These are phyloP conservation scores for Limulus polyphemus DNA, from an alignment of 2,888 invertebrate species.

Conservation along the genomic window DNA sequence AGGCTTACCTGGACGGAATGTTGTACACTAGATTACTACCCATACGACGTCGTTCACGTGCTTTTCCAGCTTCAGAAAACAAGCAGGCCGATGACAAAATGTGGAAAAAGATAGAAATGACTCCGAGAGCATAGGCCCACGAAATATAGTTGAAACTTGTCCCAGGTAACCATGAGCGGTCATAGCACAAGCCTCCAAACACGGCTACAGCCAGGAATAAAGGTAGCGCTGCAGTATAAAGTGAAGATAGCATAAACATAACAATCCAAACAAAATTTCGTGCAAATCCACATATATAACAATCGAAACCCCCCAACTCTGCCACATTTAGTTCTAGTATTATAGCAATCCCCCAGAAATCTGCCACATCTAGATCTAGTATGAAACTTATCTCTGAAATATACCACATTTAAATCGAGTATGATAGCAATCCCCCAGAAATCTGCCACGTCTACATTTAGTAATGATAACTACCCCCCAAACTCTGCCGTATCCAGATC, in stretches of 20 bases:
- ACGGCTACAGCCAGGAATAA: conserved; percentile 68
- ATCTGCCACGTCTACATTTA: too few species aligned
- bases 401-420: too few species aligned
- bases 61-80: conserved; percentile 14
- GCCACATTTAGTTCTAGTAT: too few species aligned
- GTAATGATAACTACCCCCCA: too few species aligned
- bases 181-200: conserved; percentile 77
- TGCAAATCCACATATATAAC: too few species aligned
- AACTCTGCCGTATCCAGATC: too few species aligned
- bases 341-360: too few species aligned
- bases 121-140: conserved; percentile 83
- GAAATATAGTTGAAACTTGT: conserved; percentile 87
- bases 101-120: conserved; percentile 46
- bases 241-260: conserved; percentile 18
- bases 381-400: too few species aligned
- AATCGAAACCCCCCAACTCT: too few species aligned
- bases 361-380: too few species aligned
- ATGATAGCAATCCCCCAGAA: too few species aligned
- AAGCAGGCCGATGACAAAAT: conserved; percentile 11
- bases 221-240: conserved; percentile 51
- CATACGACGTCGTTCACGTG: conserved; percentile 14
- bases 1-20: conserved; percentile 31
- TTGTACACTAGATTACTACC: conserved; percentile 22
- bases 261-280: too few species aligned
- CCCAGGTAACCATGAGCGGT: conserved; percentile 84